Conservation (phyloP, 2,888 invertebrate genomes). For the Microplitis deprimator region DNA sequence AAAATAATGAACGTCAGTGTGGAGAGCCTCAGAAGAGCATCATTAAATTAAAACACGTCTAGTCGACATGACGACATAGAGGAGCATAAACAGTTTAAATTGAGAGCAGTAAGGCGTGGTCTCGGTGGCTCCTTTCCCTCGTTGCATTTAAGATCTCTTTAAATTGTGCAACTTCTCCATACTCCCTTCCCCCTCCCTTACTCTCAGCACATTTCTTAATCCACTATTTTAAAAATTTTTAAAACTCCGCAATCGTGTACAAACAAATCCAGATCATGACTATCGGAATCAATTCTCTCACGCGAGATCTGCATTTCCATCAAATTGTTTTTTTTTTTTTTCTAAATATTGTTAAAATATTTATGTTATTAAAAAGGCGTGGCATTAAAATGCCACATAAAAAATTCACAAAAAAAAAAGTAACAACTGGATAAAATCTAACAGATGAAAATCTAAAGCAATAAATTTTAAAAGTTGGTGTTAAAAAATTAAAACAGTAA, state of each 20-base stretch:
- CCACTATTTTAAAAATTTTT: constrained; percentile 35
- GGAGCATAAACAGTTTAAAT: constrained; percentile 24
- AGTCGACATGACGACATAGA: constrained; percentile 40
- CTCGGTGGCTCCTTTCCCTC: constrained; percentile 37
- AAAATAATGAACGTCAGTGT: constrained; percentile 36
- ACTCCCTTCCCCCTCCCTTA: constrained; percentile 7
- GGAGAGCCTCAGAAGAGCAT: constrained; percentile 19
- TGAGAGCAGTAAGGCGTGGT: constrained; percentile 31
- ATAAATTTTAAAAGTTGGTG: background rate
- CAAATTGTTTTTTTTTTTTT: constrained; percentile 9
- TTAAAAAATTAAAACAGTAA: background rate
- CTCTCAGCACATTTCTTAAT: constrained; percentile 37
- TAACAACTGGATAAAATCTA: background rate
- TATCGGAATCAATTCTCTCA: constrained; percentile 19
- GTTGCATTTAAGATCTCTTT: constrained; percentile 48
- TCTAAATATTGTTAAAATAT: constrained; percentile 12
- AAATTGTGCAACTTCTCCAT: constrained; percentile 56
- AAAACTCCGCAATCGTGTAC: constrained; percentile 34
- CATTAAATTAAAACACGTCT: constrained; percentile 39
- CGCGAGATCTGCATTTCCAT: constrained; percentile 18
- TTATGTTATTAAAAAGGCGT: background rate
- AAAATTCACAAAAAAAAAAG: background rate
- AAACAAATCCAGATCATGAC: constrained; percentile 18
- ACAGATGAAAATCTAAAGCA: background rate
- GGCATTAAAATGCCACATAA: background rate